phyloP scores from a whole-genome alignment of 2,888 invertebrate species.

The Dromius quadrimaculatus region DNA sequence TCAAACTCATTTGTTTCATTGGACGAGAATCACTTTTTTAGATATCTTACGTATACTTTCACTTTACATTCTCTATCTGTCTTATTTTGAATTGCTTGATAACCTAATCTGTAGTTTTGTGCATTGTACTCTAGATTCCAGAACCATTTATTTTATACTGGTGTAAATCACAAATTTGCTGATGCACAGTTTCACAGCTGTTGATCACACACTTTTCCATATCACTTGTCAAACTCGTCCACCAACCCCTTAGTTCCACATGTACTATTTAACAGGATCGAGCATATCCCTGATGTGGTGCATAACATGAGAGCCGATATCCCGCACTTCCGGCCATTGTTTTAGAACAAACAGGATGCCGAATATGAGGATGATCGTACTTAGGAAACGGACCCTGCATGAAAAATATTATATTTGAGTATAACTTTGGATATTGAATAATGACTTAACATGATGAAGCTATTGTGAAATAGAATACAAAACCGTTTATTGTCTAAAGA shows the following conservation, averaged over 20 bases:
- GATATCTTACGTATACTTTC: conserved; percentile 41
- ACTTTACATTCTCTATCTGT: conserved; percentile 22
- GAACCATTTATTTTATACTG: conserved; percentile 15
- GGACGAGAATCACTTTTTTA: conserved; percentile 43
- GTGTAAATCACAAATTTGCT: conserved; percentile 26
- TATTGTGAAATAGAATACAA: too few relatives aligned
- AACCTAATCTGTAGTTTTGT: conserved; percentile 13
- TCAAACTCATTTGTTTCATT: conserved; percentile 29
- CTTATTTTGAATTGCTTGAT: not conserved
- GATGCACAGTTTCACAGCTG: conserved; percentile 9
- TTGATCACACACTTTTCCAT: conserved; percentile 9
- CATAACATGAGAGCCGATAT: conserved; percentile 84
- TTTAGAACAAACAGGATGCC: conserved; percentile 86
- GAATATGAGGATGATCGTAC: conserved; percentile 85
- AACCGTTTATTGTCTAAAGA: too few relatives aligned
- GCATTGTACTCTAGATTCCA: conserved; percentile 31
- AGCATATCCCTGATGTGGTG: conserved; percentile 83
- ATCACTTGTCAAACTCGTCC: conserved; percentile 15
- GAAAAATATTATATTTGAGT: not conserved
- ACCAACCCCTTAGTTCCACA: conserved; percentile 54
- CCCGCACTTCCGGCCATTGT: conserved; percentile 91
- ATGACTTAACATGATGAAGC: too few relatives aligned
- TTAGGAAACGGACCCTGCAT: conserved; percentile 86
- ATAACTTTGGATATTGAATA: too few relatives aligned
- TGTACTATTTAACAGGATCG: conserved; percentile 69